Base-by-base conservation (phyloP, 2,888 invertebrate genomes). In the Sminthurinus aureus region DNA sequence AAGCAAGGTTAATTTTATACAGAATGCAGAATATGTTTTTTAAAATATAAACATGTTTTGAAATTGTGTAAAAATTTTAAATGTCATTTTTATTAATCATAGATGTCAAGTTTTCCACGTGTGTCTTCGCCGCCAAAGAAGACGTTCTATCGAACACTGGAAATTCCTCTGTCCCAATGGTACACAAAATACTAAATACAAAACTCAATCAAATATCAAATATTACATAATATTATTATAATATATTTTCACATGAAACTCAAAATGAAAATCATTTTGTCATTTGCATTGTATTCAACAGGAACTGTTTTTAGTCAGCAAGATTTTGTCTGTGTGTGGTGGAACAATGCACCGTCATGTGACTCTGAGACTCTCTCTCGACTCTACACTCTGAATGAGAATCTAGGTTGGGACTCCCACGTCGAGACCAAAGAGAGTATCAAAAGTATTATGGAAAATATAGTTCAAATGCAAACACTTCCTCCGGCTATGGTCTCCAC, bases 121-220 rank as follows among this genome's bases (percentile, higher is more conserved):
- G 24, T 88, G 88, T 78, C 82, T 88, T 22, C 85, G 87, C 52
- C 69, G 85, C 38, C 85, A 83, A 71, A 74, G 73, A 24, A 71
- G 86, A 26, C 66, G 85, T 38, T 85, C 80, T 18, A 87, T 87
- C 9, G 85, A 86, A 38, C 85, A 87, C 67, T 88, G 87, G 87
- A 86, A 85, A 1, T 88, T 88, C 82, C 81, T 88, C 12, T 88
- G 88, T 82, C 88, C 88, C 15, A 88, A 88, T 75, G 88, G 88
- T 58, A 15, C 18, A 15, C n/a, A n/a, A n/a, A n/a, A 58, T 9
- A 15, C 58, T 2, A 13, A 15, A 13, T 18, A 13, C 2, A 13
- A 6, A 58, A 58, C 18, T 52, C 13, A 52, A 52, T 52, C 52
- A 52, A 52, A 52, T 52, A 11, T 8, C 52, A 11, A 8, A 52